These are phyloP conservation scores for Microcaecilia unicolor DNA, from an alignment of 2,797 vertebrate genomes.

Conservation along the genomic window DNA sequence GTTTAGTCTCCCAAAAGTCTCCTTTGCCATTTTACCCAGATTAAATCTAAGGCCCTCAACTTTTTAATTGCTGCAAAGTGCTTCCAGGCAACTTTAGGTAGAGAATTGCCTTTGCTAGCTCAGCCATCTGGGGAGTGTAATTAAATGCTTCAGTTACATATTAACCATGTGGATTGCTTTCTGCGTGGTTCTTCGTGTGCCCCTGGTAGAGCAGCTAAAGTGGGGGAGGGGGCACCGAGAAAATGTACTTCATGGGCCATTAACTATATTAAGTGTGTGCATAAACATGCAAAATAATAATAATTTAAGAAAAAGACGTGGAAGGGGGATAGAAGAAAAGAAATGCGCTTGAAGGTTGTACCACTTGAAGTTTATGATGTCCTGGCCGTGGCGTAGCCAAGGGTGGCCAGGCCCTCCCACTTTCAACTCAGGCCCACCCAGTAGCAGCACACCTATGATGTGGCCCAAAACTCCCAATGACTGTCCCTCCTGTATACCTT, in stretches of 20 bases:
- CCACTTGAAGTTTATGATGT: no score
- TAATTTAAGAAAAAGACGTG: no score
- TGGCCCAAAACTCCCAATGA: no score
- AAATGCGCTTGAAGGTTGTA: no score
- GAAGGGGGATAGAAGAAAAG: no score
- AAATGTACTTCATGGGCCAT: slow-evolving; percentile 47
- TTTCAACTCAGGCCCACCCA: no score
- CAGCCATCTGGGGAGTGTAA: slow-evolving; percentile 32
- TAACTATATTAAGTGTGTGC: slow-evolving; percentile 14
- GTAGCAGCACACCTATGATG: no score
- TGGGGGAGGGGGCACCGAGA: slow-evolving; percentile 22
- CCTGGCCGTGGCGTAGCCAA: no score
- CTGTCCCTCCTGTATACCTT: no score
- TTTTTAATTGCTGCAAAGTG: slow-evolving; percentile 38
- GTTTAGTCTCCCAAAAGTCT: slow-evolving; percentile 45
- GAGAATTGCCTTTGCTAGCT: slow-evolving; percentile 14
- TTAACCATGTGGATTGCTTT: slow-evolving; percentile 42
- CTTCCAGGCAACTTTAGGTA: slow-evolving; percentile 38
- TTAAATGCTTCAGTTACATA: slow-evolving; percentile 53
- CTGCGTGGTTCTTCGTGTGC: slow-evolving; percentile 38
- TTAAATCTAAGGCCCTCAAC: slow-evolving; percentile 46
- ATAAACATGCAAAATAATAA: no score
- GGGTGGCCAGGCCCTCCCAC: no score
- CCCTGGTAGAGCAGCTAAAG: slow-evolving; percentile 22
- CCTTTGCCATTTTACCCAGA: slow-evolving; percentile 36